Evolutionary conservation across 2,888 invertebrate species (phyloP).

Genomic region (Drosophila siamana): DNA sequence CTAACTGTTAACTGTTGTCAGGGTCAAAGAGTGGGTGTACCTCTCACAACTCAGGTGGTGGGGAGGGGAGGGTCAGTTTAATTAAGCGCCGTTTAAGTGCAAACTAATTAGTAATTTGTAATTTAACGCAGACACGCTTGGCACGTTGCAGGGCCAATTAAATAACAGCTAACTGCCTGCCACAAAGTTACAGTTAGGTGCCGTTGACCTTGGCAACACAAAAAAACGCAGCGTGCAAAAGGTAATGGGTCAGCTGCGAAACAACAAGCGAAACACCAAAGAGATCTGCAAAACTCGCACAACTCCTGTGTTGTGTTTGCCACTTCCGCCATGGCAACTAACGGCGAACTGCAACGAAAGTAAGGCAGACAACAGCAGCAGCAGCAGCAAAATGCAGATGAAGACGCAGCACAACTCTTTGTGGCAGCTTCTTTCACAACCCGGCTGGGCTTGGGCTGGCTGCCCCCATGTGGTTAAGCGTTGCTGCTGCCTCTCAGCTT

Average conservation of each 20-base stretch:
- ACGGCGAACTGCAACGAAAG: constrained; percentile 66
- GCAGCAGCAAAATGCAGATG: constrained; percentile 40
- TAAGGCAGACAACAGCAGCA: too few relatives aligned
- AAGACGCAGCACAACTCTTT: constrained; percentile 6
- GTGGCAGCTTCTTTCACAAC: constrained; percentile 52
- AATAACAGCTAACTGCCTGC: constrained; percentile 39
- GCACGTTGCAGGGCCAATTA: constrained; percentile 52
- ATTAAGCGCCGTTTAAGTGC: constrained; percentile 58
- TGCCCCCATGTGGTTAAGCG: not conserved
- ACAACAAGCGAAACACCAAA: too few relatives aligned
- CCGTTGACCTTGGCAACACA: constrained; percentile 69
- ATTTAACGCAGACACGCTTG: constrained; percentile 73
- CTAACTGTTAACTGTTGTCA: constrained; percentile 25
- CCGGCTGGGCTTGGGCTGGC: not conserved
- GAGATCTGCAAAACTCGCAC: constrained; percentile 1
- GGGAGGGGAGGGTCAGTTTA: constrained; percentile 26
- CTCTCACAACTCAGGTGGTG: constrained; percentile 47
- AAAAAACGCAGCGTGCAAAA: constrained; percentile 24
- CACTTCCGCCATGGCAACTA: constrained; percentile 61
- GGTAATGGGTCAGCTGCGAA: constrained; percentile 67
- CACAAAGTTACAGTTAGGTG: constrained; percentile 65
- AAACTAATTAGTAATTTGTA: constrained; percentile 71
- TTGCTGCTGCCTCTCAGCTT: constrained; percentile 43
- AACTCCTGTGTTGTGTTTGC: constrained; percentile 19
- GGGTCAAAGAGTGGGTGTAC: constrained; percentile 44